phyloP scores from a whole-genome alignment of 1,140 invertebrate species.

The Marisa cornuarietis region DNA sequence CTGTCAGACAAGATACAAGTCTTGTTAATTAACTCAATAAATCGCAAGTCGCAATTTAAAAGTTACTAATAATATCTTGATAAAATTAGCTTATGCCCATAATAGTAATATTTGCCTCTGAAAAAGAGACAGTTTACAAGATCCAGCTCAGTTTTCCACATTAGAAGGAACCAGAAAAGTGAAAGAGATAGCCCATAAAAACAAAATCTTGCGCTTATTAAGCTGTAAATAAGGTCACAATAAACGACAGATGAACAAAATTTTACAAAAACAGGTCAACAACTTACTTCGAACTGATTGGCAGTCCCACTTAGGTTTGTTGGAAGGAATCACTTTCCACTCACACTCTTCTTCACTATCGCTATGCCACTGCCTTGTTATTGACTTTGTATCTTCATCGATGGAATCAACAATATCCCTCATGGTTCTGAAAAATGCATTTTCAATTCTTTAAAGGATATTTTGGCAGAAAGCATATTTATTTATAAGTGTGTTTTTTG shows the following conservation, averaged over 20 bases:
- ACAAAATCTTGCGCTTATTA: neutral
- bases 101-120: neutral
- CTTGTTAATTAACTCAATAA: neutral
- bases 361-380: constrained; percentile 12
- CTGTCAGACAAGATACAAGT: neutral
- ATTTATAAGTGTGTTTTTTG: neutral
- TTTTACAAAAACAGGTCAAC: neutral
- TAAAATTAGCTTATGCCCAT: neutral
- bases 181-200: neutral
- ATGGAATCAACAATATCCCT: constrained; percentile 7
- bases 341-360: constrained; percentile 29
- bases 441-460: neutral
- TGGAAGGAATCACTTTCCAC: constrained; percentile 8
- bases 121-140: neutral
- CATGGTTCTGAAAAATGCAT: constrained; percentile 10
- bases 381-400: neutral
- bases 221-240: neutral
- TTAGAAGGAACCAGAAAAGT: too few species aligned
- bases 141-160: too few species aligned
- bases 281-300: constrained; percentile 81
- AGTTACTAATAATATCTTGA: neutral
- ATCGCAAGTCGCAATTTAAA: neutral
- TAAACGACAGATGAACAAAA: too few species aligned
- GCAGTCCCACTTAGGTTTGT: constrained; percentile 84
- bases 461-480: neutral